Percentiles rank a stretch among this genome's conserved stretches.
These are phyloP conservation scores for Campoplex nolae DNA, from an alignment of 2,888 invertebrate species.

Conservation along the genomic window DNA sequence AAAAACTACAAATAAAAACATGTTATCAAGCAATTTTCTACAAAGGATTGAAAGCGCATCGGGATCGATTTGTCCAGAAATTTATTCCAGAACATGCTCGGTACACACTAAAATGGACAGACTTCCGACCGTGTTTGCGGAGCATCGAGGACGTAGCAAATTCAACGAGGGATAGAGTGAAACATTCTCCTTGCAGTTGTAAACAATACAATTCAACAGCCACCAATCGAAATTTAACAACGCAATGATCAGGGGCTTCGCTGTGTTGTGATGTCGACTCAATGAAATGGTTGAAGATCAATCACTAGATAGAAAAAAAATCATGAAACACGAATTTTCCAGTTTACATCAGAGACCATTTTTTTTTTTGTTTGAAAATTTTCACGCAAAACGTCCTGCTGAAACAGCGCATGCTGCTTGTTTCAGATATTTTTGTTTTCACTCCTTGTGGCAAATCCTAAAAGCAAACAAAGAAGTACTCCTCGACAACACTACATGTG, in stretches of 20 bases:
- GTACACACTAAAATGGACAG: slow-evolving; percentile 6
- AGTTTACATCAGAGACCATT: neutral
- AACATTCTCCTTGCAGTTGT: neutral
- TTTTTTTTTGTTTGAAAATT: neutral
- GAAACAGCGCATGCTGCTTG: neutral
- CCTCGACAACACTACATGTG: neutral
- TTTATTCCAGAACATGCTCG: slow-evolving; percentile 18
- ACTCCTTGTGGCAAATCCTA: neutral
- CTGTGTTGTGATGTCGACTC: no score
- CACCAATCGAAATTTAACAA: neutral
- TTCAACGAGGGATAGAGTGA: neutral
- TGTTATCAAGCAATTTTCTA: neutral
- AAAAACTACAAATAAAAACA: neutral
- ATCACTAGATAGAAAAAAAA: neutral
- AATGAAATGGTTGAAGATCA: neutral
- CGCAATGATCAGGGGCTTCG: neutral
- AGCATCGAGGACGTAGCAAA: neutral
- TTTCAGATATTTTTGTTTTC: neutral
- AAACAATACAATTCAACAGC: neutral
- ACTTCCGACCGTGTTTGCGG: neutral
- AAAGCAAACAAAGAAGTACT: neutral
- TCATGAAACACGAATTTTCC: neutral
- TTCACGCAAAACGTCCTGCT: neutral
- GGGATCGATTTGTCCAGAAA: slow-evolving; percentile 19
- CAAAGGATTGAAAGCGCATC: neutral